Conservation (phyloP, 2,113 vertebrate genomes). For the Romanogobio albipinnatus region DNA sequence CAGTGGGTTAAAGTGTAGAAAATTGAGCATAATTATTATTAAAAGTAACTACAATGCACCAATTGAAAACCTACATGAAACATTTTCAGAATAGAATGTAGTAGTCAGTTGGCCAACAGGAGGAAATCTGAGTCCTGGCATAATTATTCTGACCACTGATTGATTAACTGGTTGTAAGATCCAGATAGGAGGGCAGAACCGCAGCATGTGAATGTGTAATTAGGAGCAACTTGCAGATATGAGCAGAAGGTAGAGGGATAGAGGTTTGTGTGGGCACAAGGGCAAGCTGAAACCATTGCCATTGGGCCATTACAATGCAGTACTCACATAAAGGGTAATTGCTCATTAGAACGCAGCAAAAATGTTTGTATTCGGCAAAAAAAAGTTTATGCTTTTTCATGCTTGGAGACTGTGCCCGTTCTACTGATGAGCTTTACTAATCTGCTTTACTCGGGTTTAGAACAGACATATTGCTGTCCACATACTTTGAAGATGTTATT, state of each 20-base stretch:
- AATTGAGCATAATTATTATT: neutral
- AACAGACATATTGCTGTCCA: neutral
- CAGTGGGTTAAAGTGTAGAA: neutral
- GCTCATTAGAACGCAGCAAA: neutral
- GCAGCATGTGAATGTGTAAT: neutral
- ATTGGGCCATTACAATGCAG: neutral
- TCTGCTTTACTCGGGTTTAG: conserved; percentile 7
- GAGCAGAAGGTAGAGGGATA: neutral
- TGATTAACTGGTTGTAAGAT: neutral
- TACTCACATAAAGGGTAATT: neutral
- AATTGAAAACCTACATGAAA: neutral
- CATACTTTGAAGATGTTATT: neutral
- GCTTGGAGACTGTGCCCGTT: neutral
- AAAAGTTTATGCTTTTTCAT: neutral
- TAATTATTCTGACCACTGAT: conserved; percentile 1
- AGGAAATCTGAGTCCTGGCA: neutral
- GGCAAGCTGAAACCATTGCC: neutral
- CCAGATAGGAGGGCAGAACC: neutral
- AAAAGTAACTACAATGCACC: neutral
- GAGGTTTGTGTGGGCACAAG: neutral
- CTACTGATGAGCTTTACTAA: neutral
- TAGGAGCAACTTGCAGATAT: neutral
- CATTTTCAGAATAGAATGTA: neutral
- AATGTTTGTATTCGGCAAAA: neutral
- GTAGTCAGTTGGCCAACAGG: neutral